These are phyloP conservation scores for Cantharis rustica DNA, from an alignment of 2,888 invertebrate species.

Conservation along the genomic window DNA sequence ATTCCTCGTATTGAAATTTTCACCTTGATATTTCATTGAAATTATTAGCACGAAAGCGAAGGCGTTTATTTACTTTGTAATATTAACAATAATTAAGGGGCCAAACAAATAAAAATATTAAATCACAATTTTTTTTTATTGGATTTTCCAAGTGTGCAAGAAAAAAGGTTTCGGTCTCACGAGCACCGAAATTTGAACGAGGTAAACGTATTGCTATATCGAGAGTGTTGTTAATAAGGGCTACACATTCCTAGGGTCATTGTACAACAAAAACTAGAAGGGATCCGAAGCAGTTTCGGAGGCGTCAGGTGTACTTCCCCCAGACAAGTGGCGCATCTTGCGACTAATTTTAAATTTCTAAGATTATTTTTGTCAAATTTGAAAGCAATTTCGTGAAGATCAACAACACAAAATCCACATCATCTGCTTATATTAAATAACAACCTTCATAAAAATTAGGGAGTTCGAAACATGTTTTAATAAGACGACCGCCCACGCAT, in stretches of 20 bases:
- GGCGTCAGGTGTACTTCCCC: conserved; percentile 13
- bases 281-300: not conserved
- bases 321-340: conserved; percentile 16
- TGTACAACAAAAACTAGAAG: conserved; percentile 18
- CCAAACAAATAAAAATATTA: too few species aligned
- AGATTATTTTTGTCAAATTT: not conserved
- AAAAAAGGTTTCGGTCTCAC: not conserved
- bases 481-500: not conserved
- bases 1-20: not conserved
- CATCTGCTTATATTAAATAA: not conserved
- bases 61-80: not conserved
- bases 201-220: not conserved
- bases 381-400: not conserved
- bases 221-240: conserved; percentile 6
- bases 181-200: not conserved
- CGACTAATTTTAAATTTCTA: not conserved
- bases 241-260: conserved; percentile 23
- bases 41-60: not conserved
- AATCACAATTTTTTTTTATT: not conserved
- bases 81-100: not conserved
- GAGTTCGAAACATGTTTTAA: not conserved
- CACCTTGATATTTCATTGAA: not conserved
- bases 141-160: too few species aligned
- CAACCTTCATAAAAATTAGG: not conserved
- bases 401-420: not conserved